These are phyloP conservation scores for Ephestia elutella DNA, from an alignment of 1,140 invertebrate species.

Conservation along the genomic window DNA sequence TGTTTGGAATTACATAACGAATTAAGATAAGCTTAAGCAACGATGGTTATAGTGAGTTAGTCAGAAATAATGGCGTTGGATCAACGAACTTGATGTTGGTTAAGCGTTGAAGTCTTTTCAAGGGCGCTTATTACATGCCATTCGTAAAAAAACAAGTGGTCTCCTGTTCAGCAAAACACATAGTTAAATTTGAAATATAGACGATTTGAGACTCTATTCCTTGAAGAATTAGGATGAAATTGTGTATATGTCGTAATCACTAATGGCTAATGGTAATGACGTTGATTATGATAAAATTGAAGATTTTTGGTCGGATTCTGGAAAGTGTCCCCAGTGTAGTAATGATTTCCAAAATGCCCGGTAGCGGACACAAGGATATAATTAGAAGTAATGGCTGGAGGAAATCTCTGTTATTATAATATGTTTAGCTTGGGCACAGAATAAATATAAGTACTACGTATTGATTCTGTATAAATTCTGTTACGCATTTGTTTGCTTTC, in stretches of 20 bases:
- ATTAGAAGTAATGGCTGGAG: conserved; percentile 42
- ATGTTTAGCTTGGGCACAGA: conserved; percentile 14
- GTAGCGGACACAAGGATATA: conserved; percentile 27
- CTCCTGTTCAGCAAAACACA: conserved; percentile 6
- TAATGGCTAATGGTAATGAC: background rate
- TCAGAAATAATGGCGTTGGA: conserved; percentile 36
- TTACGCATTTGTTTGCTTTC: background rate
- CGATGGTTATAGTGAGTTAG: conserved; percentile 20
- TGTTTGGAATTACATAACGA: conserved; percentile 3
- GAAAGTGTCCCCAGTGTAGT: conserved; percentile 9
- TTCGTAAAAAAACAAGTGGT: conserved; percentile 38
- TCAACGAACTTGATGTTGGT: conserved; percentile 57
- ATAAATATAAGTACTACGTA: no score
- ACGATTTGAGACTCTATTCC: background rate
- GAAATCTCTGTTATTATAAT: conserved; percentile 44
- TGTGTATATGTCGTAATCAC: background rate
- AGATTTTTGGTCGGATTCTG: background rate
- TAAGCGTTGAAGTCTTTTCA: conserved; percentile 70
- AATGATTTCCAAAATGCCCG: conserved; percentile 51
- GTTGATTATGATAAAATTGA: conserved; percentile 15
- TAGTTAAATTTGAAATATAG: background rate
- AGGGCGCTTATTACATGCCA: conserved; percentile 59
- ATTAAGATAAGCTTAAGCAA: conserved; percentile 11
- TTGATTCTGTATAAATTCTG: no score
- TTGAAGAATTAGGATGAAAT: background rate